phyloP scores from a whole-genome alignment of 2,113 vertebrate genomes.

The Pygoscelis adeliae region DNA sequence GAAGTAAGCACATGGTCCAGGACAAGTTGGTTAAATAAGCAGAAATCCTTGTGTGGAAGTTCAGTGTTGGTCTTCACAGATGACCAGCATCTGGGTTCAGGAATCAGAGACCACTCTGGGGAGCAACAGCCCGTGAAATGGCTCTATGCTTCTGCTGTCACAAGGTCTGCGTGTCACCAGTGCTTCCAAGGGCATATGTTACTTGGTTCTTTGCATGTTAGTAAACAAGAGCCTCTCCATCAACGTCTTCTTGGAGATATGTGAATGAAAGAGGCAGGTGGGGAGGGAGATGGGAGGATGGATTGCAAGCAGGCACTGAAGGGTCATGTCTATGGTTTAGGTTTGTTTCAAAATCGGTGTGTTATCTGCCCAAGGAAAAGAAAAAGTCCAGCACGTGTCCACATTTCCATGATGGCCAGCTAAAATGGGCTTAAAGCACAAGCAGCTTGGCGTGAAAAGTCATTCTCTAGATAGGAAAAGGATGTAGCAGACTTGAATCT shows the following conservation, averaged over 20 bases:
- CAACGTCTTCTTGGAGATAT: not conserved
- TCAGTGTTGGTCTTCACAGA: not conserved
- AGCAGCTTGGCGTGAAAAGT: not conserved
- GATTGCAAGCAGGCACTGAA: not conserved
- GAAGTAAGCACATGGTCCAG: not conserved
- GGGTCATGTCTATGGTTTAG: not conserved
- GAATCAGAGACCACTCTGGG: not conserved
- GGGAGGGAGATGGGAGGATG: not conserved
- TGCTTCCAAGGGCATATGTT: not conserved
- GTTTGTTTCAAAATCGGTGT: not conserved
- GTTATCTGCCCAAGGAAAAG: not conserved
- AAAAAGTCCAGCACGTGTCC: not conserved
- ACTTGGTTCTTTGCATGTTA: not conserved
- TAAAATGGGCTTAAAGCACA: not conserved
- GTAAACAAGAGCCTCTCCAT: not conserved
- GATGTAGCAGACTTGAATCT: not conserved
- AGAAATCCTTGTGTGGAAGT: not conserved
- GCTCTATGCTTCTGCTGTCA: not conserved
- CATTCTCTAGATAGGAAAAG: not conserved
- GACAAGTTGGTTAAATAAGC: not conserved
- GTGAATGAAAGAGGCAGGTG: not conserved
- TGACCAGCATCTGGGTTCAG: not conserved
- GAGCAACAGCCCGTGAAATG: fast-evolving
- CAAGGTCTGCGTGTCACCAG: not conserved
- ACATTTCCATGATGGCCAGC: not conserved